phyloP scores from a whole-genome alignment of 1,140 invertebrate genomes.

The Hylaeus anthracinus region DNA sequence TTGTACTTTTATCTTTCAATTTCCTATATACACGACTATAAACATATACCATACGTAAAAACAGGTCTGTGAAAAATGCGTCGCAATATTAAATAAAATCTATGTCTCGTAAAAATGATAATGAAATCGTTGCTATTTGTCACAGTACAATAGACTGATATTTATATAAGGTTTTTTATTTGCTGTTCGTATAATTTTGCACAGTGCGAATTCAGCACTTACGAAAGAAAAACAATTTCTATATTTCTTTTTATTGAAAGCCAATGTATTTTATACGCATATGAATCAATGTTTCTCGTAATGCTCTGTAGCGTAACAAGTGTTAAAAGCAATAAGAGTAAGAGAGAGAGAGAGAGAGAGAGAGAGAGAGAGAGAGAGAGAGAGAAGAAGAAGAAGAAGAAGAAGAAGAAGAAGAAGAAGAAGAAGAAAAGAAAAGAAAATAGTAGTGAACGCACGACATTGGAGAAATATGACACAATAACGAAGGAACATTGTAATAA shows the following conservation, averaged over 20 bases:
- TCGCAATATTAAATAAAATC: background rate
- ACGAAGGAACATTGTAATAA: slow-evolving; percentile 12
- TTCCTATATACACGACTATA: slow-evolving; percentile 6
- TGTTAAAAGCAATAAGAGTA: slow-evolving; percentile 4
- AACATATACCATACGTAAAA: background rate
- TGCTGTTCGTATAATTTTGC: slow-evolving; percentile 19
- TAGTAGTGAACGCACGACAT: background rate
- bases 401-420: too few species aligned
- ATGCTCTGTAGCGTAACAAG: slow-evolving; percentile 8
- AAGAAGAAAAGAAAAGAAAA: background rate
- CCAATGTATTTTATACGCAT: slow-evolving; percentile 46
- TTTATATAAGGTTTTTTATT: slow-evolving; percentile 21
- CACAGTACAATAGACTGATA: slow-evolving; percentile 16
- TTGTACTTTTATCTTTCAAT: slow-evolving; percentile 12
- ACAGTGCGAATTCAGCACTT: slow-evolving; percentile 3
- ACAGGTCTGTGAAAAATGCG: background rate
- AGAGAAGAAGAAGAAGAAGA: too few species aligned
- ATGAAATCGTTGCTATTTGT: slow-evolving; percentile 7
- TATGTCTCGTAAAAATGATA: background rate
- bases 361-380: too few species aligned
- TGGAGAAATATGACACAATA: background rate
- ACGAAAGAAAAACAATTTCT: slow-evolving; percentile 29
- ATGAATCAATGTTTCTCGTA: slow-evolving; percentile 39
- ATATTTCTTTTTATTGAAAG: slow-evolving; percentile 42
- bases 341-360: too few species aligned